Evolutionary conservation across 2,888 invertebrate genomes (phyloP).

Genomic region (Marasmarcha lunaedactyla): DNA sequence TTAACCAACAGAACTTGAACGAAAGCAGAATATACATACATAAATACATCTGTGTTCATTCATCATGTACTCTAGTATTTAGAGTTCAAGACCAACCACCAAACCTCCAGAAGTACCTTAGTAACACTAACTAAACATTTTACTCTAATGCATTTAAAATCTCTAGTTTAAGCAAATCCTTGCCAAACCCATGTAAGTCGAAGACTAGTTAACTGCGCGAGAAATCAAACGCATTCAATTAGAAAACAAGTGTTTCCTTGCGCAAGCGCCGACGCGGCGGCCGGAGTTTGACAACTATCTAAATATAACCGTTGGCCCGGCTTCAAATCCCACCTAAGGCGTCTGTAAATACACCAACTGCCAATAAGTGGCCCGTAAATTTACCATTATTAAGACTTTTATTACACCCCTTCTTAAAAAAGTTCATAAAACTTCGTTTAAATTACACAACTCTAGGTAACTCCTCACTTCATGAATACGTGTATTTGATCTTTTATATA

Average conservation of each 20-base stretch:
- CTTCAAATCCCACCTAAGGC: constrained; percentile 34
- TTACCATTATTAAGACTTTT: not conserved
- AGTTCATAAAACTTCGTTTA: constrained; percentile 12
- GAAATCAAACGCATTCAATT: constrained; percentile 4
- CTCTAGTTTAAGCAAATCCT: no score
- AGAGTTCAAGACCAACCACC: no score
- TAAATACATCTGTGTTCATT: no score
- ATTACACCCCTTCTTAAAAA: constrained; percentile 10
- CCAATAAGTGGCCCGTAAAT: constrained; percentile 30
- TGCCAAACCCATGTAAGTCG: no score
- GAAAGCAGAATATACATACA: no score
- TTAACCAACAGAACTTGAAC: no score
- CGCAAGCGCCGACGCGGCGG: constrained; percentile 27
- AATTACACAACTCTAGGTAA: not conserved
- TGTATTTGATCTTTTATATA: no score
- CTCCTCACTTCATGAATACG: not conserved
- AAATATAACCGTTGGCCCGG: constrained; percentile 50
- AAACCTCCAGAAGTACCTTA: no score
- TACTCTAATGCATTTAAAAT: no score
- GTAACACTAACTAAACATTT: no score
- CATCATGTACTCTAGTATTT: no score
- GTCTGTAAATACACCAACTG: constrained; percentile 33
- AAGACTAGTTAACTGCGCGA: not conserved
- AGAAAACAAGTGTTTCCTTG: constrained; percentile 17
- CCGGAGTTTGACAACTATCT: constrained; percentile 44